Conservation (phyloP, 2,797 vertebrate species). For the Gila robusta region DNA sequence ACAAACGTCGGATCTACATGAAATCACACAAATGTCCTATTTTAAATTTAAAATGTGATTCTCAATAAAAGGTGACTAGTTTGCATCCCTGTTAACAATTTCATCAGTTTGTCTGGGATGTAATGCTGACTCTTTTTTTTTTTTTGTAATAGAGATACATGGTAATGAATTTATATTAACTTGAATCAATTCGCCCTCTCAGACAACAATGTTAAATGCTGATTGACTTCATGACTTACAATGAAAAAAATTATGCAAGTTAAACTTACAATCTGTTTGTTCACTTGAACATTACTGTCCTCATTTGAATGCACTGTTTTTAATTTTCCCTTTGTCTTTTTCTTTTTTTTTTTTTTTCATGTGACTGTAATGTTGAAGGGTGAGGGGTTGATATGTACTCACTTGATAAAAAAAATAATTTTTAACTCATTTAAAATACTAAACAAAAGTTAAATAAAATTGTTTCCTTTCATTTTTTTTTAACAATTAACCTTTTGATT, state of each 20-base stretch:
- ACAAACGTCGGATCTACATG: not conserved
- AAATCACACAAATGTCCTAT: not conserved
- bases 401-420: not conserved
- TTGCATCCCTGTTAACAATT: not conserved
- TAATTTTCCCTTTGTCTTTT: not conserved
- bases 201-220: not conserved
- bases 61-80: not conserved
- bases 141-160: not conserved
- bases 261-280: not conserved
- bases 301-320: not conserved
- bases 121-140: not conserved
- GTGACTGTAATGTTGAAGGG: not conserved
- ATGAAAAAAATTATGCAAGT: no score
- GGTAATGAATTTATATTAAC: not conserved
- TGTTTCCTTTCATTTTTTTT: not conserved
- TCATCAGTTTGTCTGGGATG: not conserved
- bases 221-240: not conserved
- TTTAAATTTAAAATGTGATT: not conserved
- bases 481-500: not conserved
- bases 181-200: not conserved
- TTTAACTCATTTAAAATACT: not conserved
- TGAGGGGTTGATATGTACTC: not conserved
- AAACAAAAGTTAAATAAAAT: not conserved
- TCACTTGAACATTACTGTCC: not conserved
- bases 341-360: not conserved